Percentiles rank a stretch among this genome's conserved stretches.
These are phyloP conservation scores for Blera fallax DNA, from an alignment of 2,888 invertebrate genomes.

Conservation along the genomic window DNA sequence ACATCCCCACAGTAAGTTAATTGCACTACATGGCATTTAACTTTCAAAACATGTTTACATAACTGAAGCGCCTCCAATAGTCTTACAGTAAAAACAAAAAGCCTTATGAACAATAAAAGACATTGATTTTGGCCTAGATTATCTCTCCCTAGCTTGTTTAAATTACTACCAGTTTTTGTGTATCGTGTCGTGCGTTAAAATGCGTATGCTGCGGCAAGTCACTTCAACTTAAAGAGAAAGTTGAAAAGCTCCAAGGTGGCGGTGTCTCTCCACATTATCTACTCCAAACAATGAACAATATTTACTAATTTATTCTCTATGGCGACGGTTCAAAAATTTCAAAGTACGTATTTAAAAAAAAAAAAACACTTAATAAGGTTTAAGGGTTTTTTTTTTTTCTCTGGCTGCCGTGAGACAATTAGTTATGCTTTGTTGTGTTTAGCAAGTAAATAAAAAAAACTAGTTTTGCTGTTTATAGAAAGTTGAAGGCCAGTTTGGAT, in stretches of 20 bases:
- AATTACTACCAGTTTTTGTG: background rate
- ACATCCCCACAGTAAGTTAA: background rate
- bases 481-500: conserved; percentile 67
- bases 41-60: background rate
- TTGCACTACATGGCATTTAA: background rate
- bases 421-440: conserved; percentile 44
- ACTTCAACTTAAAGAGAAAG: conserved; percentile 40
- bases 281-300: conserved; percentile 30
- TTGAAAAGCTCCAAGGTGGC: conserved; percentile 29
- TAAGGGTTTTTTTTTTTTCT: conserved; percentile 14
- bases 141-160: conserved; percentile 12
- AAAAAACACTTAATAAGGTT: background rate
- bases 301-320: conserved; percentile 40
- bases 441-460: conserved; percentile 47
- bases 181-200: conserved; percentile 3
- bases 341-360: no score
- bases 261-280: conserved; percentile 21
- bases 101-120: background rate
- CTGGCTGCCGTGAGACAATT: conserved; percentile 46
- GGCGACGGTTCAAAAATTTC: background rate
- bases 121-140: conserved; percentile 45
- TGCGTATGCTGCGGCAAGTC: conserved; percentile 5
- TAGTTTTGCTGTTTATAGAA: conserved; percentile 64
- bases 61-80: background rate
- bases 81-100: background rate